Conservation (phyloP, 2,113 vertebrate genomes). For the Oryzias curvinotus region DNA sequence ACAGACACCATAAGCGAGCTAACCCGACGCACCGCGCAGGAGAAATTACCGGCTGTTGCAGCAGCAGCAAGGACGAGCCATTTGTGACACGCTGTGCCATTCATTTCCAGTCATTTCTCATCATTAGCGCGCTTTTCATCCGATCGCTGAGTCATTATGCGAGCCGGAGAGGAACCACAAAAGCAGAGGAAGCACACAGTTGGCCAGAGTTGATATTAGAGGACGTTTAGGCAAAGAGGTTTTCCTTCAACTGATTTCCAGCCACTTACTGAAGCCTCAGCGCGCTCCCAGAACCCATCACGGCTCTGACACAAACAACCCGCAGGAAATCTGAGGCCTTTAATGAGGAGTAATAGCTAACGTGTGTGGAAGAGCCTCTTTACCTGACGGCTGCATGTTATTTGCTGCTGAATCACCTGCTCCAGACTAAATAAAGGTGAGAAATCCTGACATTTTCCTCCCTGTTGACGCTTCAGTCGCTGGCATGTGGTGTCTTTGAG, state of each 20-base stretch:
- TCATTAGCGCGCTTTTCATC: constrained; percentile 25
- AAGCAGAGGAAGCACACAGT: neutral
- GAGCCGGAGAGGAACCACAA: constrained; percentile 15
- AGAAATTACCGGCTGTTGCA: constrained; percentile 53
- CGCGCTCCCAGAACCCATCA: neutral
- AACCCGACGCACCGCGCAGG: constrained; percentile 16
- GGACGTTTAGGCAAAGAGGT: neutral
- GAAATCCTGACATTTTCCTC: constrained; percentile 59
- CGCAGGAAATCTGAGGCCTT: too few species aligned
- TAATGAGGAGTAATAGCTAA: too few species aligned
- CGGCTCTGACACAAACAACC: neutral
- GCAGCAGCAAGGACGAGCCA: constrained; percentile 45
- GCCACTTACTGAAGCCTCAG: neutral
- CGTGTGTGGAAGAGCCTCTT: too few species aligned
- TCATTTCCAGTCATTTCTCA: constrained; percentile 42
- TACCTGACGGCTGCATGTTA: constrained; percentile 7
- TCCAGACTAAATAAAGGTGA: constrained; percentile 47
- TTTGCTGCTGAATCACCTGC: constrained; percentile 25
- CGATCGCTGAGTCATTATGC: constrained; percentile 14
- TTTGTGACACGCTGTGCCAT: constrained; percentile 54
- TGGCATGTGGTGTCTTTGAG: constrained; percentile 43
- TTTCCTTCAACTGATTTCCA: neutral
- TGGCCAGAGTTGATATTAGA: neutral
- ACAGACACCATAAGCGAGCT: constrained; percentile 24
- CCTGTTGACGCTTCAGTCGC: constrained; percentile 28